phyloP scores from a whole-genome alignment of 2,888 invertebrate genomes.

The Leptinotarsa peninsularis region DNA sequence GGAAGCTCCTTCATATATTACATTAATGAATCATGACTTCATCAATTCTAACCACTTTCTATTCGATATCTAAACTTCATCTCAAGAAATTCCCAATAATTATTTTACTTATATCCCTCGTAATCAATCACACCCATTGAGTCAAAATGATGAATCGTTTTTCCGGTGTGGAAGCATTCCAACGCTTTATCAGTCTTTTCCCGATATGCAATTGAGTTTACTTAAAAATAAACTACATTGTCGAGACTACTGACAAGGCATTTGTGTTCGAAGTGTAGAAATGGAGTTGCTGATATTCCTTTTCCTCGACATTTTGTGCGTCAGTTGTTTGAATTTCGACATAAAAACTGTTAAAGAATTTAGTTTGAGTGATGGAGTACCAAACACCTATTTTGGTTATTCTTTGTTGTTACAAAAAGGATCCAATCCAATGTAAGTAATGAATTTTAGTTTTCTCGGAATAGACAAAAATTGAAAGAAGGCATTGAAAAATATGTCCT shows the following conservation, averaged over 20 bases:
- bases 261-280: neutral
- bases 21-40: neutral
- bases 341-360: conserved; percentile 31
- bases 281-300: conserved; percentile 3
- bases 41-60: neutral
- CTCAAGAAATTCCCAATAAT: too few relatives aligned
- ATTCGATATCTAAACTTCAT: neutral
- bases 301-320: neutral
- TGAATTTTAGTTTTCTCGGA: neutral
- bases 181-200: conserved; percentile 2
- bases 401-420: conserved; percentile 33
- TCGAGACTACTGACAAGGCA: neutral
- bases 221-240: neutral
- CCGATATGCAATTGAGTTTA: neutral
- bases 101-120: neutral
- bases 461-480: neutral
- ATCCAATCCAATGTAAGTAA: conserved; percentile 31
- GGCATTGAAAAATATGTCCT: too few relatives aligned
- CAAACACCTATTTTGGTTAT: conserved; percentile 39
- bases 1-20: too few relatives aligned
- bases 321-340: conserved; percentile 26
- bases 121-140: conserved; percentile 15
- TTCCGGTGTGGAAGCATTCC: conserved; percentile 6
- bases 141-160: conserved; percentile 16
- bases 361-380: conserved; percentile 7